Evolutionary conservation across 2,113 vertebrate genomes (phyloP), one percentile per base, ranked within the genome.

Genomic region (Triplophysa rosa): DNA sequence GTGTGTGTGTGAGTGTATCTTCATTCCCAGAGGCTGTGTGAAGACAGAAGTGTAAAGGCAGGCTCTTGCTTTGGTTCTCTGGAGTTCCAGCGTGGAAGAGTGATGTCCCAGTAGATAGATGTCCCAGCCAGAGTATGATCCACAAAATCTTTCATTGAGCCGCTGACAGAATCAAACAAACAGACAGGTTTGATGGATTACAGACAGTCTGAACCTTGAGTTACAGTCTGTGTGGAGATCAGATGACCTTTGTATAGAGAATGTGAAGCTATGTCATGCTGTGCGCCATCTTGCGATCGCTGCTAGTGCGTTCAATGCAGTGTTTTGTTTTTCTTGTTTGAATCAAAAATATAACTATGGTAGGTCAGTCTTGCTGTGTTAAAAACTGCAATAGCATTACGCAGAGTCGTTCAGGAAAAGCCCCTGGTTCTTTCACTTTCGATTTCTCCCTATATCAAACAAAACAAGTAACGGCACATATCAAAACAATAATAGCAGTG

Each of bases 91-190:
- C 17, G 40, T 67, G 29, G 13, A 23, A 71, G n/a, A 59, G 5
- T 54, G 66, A 82, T 76, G 72, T 76, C 29, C 29, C 29, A 29
- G 29, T 29, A 71, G 65, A 61, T 54, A 64, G 78, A 77, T 14
- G 7, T 58, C 62, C 65, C 63, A 62, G 68, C 52, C 66, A 54
- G 49, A 72, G 52, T 26, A 24, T 5, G 37, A 74, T 58, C 45
- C 71, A 56, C 21, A 67, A 80, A 72, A 67, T 68, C 37, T 75
- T 21, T 70, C 59, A 29, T 33, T 14, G 40, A 74, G 54, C 62
- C 3, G 47, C 75, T 47, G 65, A 81, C 61, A 69, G 16, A 69
- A 79, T 77, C 67, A 67, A 71, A 77, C 73, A 65, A 83, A 77
- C n/a, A 19, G 58, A 37, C 7, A 33, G 47, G 70, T 33, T 58